A percentile compares a stretch with the other conserved stretches of the same genome.
Evolutionary conservation across 2,797 vertebrate genomes (phyloP).

Genomic region (Galago senegalensis): DNA sequence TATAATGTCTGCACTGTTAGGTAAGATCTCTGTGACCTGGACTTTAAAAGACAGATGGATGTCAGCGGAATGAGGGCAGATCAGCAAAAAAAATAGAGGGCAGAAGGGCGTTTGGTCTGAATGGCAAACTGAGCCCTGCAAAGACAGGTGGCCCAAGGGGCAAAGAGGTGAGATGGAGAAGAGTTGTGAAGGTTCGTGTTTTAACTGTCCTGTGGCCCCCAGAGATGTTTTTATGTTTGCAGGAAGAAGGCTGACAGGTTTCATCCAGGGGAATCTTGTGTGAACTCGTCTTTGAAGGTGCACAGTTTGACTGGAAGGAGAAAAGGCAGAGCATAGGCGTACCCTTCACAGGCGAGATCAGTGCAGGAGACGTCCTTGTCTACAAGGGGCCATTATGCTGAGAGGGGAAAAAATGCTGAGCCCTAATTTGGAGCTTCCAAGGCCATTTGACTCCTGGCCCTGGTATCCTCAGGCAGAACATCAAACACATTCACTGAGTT

Average conservation of each 20-base stretch:
- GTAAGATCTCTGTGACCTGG: background rate
- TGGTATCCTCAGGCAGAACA: slow-evolving; percentile 61
- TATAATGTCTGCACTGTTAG: too few species aligned
- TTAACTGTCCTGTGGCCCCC: background rate
- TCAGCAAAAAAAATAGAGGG: background rate
- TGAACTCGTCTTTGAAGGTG: background rate
- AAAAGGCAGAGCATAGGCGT: background rate
- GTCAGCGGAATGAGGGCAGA: background rate
- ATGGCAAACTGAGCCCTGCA: background rate
- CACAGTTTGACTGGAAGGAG: background rate
- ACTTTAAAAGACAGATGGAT: background rate
- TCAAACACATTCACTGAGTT: slow-evolving; percentile 73
- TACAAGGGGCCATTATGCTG: background rate
- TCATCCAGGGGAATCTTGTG: background rate
- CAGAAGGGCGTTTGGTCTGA: background rate
- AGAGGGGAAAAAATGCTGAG: slow-evolving; percentile 36
- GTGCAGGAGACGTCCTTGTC: background rate
- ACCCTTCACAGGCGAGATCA: background rate
- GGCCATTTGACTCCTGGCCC: slow-evolving; percentile 70
- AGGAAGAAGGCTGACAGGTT: background rate
- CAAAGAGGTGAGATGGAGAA: background rate
- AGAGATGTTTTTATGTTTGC: background rate
- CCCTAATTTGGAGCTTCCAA: slow-evolving; percentile 72
- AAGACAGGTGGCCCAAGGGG: accelerated
- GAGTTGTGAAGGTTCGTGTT: background rate